phyloP scores from a whole-genome alignment of 23 tunicate genomes.

The Ciona savignyi region DNA sequence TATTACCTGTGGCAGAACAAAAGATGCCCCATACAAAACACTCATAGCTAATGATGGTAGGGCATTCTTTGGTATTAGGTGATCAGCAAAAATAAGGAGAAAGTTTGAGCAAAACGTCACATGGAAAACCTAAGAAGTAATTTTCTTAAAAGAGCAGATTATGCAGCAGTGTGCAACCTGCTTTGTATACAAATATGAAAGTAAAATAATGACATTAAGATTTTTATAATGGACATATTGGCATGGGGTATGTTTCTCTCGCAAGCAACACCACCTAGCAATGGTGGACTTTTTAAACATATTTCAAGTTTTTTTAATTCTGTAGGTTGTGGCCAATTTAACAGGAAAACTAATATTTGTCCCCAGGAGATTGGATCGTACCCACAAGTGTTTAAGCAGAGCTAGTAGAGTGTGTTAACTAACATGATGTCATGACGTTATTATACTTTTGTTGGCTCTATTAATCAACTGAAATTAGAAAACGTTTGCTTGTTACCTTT shows the following conservation, averaged over 20 bases:
- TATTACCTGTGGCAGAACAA: conserved; percentile 77
- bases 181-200: background rate
- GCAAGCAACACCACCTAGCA: too few relatives aligned
- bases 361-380: too few relatives aligned
- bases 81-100: conserved; percentile 64
- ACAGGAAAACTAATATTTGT: too few relatives aligned
- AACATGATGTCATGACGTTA: too few relatives aligned
- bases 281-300: too few relatives aligned
- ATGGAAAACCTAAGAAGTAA: conserved; percentile 62
- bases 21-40: too few relatives aligned
- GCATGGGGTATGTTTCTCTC: background rate
- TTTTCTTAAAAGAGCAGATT: background rate
- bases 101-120: conserved; percentile 63
- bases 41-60: conserved; percentile 49
- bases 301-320: too few relatives aligned
- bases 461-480: background rate
- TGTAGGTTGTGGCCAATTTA: too few relatives aligned
- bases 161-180: background rate
- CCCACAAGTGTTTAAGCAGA: too few relatives aligned
- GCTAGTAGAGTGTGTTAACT: too few relatives aligned
- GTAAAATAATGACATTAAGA: background rate
- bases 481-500: background rate
- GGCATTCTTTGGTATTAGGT: conserved; percentile 51
- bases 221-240: background rate
- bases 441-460: background rate